A percentile compares a stretch with the other conserved stretches of the same genome.
Conservation (phyloP, 2,888 invertebrate genomes). For the Drosophila kambysellisi region DNA sequence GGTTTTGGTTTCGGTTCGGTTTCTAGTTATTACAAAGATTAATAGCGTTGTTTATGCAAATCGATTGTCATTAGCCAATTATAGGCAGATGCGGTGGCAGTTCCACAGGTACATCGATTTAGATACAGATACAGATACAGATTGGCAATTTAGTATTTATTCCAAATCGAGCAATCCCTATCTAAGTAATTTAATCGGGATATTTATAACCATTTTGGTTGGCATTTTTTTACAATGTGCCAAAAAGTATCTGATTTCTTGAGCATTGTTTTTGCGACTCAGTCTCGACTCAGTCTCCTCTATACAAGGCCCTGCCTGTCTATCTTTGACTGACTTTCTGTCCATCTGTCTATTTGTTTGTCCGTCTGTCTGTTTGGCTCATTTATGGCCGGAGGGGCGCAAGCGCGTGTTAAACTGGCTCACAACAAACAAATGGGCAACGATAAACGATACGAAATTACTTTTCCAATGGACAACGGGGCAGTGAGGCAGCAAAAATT, state of each 20-base stretch:
- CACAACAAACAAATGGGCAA: constrained; percentile 73
- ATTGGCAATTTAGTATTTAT: constrained; percentile 13
- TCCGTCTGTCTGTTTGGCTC: constrained; percentile 25
- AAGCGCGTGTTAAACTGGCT: constrained; percentile 74
- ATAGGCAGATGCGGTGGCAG: constrained; percentile 70
- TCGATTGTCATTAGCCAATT: constrained; percentile 82
- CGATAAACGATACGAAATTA: constrained; percentile 73
- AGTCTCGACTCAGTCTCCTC: constrained; percentile 12
- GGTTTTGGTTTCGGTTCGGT: constrained; percentile 26
- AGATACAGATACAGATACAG: constrained; percentile 28
- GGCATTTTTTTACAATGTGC: constrained; percentile 55
- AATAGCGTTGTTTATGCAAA: constrained; percentile 78
- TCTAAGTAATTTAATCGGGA: constrained; percentile 59
- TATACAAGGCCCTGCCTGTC: constrained; percentile 20
- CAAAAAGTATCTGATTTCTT: constrained; percentile 68
- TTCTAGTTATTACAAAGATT: constrained; percentile 80
- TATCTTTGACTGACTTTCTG: constrained; percentile 1
- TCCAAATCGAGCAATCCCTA: constrained; percentile 11
- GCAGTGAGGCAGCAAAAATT: constrained; percentile 73
- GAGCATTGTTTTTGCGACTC: constrained; percentile 35
- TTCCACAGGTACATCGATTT: constrained; percentile 32
- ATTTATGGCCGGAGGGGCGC: constrained; percentile 52
- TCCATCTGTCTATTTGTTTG: constrained; percentile 4
- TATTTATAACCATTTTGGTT: constrained; percentile 60
- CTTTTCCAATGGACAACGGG: constrained; percentile 55